Base-by-base conservation (phyloP, 1,140 invertebrate species). In the Calycopis cecrops region DNA sequence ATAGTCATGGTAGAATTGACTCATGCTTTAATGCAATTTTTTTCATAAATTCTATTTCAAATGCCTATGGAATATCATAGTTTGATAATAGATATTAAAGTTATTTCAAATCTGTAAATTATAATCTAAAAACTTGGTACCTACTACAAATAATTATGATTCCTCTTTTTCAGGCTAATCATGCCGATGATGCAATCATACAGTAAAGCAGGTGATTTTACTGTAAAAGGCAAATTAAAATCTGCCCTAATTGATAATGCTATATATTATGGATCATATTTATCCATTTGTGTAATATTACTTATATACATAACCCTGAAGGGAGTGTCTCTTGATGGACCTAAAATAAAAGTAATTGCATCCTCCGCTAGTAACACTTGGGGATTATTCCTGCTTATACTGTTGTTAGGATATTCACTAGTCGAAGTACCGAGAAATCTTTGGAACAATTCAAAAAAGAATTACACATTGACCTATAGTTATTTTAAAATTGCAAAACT, bases 291-390 rank as follows among this genome's bases (percentile, higher is more conserved):
- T 88, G 93, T 96, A 9, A 91, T 99, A 40, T 90, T 99, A 47
- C 90, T 99, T 2, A 96, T 99, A 66, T 99, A 99, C 87, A 94
- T 99, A 48, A 95, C 96, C 0, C 83, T 97, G 0, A 94, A 97
- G 28, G 94, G 93, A 17, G 89, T 98, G n/a, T 90, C 94, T 68
- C 89, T 99, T 48, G 96, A 99, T 88, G 94, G 94, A 93, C 92
- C 94, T 59, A 97, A 98, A 83, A 89, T 99, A 10, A 99, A 99
- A 90, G 94, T 97, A 0, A 98, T 99, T 62, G 96, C 98, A 44
- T 97, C 98, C n/a, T 98, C 98, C 11, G 98, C 98, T 9, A 98
- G 97, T 70, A 99, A 99, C 73, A 99, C 99, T 0, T 99, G 99
- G 98, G 99, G 99, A 55, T 88, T 99, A 34, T 99, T 99, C 82